Evolutionary conservation across 2,113 vertebrate species (phyloP).

Genomic region (Prionailurus bengalensis): DNA sequence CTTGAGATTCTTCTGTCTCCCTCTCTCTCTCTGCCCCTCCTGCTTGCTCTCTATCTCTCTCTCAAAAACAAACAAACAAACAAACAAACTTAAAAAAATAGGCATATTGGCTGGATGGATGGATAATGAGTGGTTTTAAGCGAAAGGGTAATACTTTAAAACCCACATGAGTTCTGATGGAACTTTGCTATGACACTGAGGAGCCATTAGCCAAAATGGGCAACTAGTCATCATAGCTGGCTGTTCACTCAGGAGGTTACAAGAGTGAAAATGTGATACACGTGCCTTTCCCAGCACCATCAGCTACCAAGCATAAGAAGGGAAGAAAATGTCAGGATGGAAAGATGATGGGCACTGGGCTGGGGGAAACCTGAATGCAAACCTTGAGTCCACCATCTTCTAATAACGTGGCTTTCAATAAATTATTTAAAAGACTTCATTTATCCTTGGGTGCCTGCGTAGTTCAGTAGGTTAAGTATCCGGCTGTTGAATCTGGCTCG

Average conservation of each 20-base stretch:
- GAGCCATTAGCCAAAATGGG: not conserved
- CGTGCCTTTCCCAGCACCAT: not conserved
- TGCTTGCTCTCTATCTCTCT: too few relatives aligned
- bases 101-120: too few relatives aligned
- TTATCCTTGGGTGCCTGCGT: not conserved
- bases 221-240: not conserved
- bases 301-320: not conserved
- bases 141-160: not conserved
- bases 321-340: not conserved
- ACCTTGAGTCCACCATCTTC: not conserved
- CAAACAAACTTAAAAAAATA: too few relatives aligned
- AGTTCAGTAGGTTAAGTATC: too few relatives aligned
- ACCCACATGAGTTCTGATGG: not conserved
- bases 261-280: constrained; percentile 11
- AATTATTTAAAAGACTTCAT: not conserved
- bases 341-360: not conserved
- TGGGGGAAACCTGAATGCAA: not conserved
- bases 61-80: too few relatives aligned
- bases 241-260: not conserved
- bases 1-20: too few relatives aligned
- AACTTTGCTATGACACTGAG: not conserved
- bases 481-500: too few relatives aligned
- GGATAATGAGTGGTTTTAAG: not conserved
- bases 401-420: not conserved
- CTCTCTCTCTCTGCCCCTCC: too few relatives aligned